Evolutionary conservation across 2,888 invertebrate species (phyloP).

Genomic region (Orthosia cruda): DNA sequence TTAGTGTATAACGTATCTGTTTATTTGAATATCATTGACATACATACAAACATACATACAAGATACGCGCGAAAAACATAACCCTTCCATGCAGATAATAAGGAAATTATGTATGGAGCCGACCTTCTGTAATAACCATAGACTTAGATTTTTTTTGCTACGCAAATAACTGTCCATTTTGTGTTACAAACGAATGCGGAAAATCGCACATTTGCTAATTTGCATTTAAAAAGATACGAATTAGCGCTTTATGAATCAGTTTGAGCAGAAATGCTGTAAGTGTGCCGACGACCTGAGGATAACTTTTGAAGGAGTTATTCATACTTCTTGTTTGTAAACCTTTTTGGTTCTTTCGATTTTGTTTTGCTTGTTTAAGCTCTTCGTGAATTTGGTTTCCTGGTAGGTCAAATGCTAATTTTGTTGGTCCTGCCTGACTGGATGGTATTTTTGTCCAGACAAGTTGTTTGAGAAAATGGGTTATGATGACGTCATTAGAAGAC

Average conservation of each 20-base stretch:
- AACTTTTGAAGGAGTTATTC: conserved; percentile 38
- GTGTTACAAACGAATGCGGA: conserved; percentile 54
- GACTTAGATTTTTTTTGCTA: no score
- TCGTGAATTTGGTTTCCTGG: conserved; percentile 35
- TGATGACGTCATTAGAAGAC: neutral
- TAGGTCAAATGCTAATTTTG: conserved; percentile 8
- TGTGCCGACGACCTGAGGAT: conserved; percentile 70
- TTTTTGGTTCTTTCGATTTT: conserved; percentile 42
- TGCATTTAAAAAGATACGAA: conserved; percentile 73
- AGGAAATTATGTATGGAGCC: neutral
- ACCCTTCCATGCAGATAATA: no score
- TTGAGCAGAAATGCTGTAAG: conserved; percentile 57
- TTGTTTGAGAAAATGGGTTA: neutral
- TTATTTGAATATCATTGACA: no score
- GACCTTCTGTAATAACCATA: conserved; percentile 13
- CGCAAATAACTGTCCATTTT: no score
- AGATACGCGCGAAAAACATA: no score
- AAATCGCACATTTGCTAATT: conserved; percentile 69
- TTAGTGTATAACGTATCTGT: no score
- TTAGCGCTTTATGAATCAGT: conserved; percentile 68
- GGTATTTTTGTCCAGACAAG: neutral
- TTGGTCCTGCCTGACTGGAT: neutral
- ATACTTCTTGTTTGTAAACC: conserved; percentile 46
- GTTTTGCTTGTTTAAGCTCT: conserved; percentile 16
- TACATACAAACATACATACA: no score